These are phyloP conservation scores for Forpus xanthops DNA, from an alignment of 2,797 vertebrate species.

Conservation along the genomic window DNA sequence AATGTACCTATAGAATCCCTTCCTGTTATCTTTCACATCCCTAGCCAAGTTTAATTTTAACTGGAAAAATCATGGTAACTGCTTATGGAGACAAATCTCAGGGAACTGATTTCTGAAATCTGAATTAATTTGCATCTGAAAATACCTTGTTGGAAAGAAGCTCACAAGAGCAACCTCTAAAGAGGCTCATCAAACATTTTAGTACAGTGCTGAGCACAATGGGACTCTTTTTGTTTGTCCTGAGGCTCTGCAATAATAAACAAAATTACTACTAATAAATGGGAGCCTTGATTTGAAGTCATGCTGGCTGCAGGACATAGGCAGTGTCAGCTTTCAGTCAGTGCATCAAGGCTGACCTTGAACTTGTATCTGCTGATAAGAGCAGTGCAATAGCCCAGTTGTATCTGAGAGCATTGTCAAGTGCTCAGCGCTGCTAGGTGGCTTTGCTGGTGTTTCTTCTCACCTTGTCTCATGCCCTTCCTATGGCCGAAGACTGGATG, in stretches of 20 bases:
- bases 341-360: slow-evolving; percentile 59
- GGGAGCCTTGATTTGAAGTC: neutral
- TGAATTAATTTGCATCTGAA: slow-evolving; percentile 22
- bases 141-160: slow-evolving; percentile 1
- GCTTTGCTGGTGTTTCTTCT: neutral
- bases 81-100: neutral
- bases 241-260: neutral
- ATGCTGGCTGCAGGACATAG: neutral
- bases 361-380: slow-evolving; percentile 38
- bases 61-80: neutral
- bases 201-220: neutral
- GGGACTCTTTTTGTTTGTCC: slow-evolving; percentile 20
- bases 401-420: fast-evolving
- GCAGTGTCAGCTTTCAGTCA: slow-evolving; percentile 53
- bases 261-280: slow-evolving; percentile 19
- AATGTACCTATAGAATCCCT: too few species aligned
- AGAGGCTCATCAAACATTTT: neutral
- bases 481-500: neutral
- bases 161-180: neutral
- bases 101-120: neutral
- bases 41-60: too few species aligned
- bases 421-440: neutral
- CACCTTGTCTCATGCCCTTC: neutral
- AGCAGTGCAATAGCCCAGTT: neutral
- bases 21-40: too few species aligned